A percentile compares a stretch with the other conserved stretches of the same genome.
Conservation (phyloP, 2,797 vertebrate species). For the Sparidentex hasta region DNA sequence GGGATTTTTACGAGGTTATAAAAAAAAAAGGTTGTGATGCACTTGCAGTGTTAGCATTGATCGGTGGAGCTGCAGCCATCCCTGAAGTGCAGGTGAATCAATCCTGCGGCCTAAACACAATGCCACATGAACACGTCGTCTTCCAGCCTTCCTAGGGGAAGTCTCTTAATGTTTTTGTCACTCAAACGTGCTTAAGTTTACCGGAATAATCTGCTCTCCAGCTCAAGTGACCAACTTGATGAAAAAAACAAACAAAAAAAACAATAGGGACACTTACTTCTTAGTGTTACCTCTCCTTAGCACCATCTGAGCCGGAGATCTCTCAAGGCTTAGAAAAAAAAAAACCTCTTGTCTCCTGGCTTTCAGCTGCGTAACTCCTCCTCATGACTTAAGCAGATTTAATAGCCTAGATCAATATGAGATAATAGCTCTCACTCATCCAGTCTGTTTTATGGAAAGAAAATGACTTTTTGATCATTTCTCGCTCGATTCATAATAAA, state of each 20-base stretch:
- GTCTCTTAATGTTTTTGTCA: slow-evolving; percentile 70
- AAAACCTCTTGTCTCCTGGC: slow-evolving; percentile 17
- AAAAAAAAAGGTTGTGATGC: slow-evolving; percentile 49
- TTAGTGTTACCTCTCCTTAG: slow-evolving; percentile 26
- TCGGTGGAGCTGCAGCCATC: slow-evolving; percentile 58
- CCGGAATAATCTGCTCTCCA: slow-evolving; percentile 59
- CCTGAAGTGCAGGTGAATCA: slow-evolving; percentile 78
- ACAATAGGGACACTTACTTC: slow-evolving; percentile 39
- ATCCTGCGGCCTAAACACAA: slow-evolving; percentile 63
- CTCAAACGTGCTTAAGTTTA: slow-evolving; percentile 60
- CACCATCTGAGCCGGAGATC: slow-evolving; percentile 26
- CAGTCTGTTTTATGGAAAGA: slow-evolving; percentile 41
- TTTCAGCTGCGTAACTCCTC: slow-evolving; percentile 36
- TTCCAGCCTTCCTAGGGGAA: slow-evolving; percentile 64
- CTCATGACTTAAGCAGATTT: slow-evolving; percentile 50
- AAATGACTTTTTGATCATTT: slow-evolving; percentile 42
- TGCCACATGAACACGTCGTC: slow-evolving; percentile 67
- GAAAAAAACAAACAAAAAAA: slow-evolving; percentile 31
- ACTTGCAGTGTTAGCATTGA: slow-evolving; percentile 73
- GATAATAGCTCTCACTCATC: slow-evolving; percentile 47
- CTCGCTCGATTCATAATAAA: slow-evolving; percentile 27
- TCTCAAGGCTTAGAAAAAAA: slow-evolving; percentile 42
- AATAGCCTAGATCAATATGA: slow-evolving; percentile 61
- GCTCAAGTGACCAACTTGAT: slow-evolving; percentile 52
- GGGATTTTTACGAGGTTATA: slow-evolving; percentile 14